Evolutionary conservation across 53 echinoderm and acorn worm species (phyloP), one percentile per base, ranked within the genome.

Genomic region (Henricia sp.): DNA sequence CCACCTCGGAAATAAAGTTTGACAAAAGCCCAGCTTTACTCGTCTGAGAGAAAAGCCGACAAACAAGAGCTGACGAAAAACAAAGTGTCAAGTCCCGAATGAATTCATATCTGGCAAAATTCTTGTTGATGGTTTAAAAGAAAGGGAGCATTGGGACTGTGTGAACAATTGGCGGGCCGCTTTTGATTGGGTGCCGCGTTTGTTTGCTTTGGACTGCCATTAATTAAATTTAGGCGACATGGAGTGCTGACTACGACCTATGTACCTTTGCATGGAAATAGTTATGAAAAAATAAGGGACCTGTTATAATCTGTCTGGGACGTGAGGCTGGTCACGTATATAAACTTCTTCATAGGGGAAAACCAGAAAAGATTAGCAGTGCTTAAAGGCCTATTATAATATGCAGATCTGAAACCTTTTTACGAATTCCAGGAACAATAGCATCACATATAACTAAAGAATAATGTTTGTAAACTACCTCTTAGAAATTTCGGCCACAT

Each of bases 171-270:
- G 21, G 37, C 53, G 6, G 0, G 23, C 54, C 37, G 14, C 37
- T 72, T 72, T 27, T 36, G 30, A 36, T 72, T 51, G 52, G 54
- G 36, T 37, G 51, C 6, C 8, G 73, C 37, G 25, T 60, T 23
- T 73, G 38, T 73, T 73, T 73, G 50, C 35, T 43, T 73, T 35
- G 9, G n/a, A 37, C 20, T 0, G 53, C 38, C 73, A 54, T 73
- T 73, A 73, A 54, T 73, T 73, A 73, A 73, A 72, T 35, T 72
- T 52, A 51, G 19, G 2, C 67, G 40, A 40, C 40, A 41, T 52
- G 10, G 29, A 72, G 72, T 72, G 52, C n/a, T 34, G 51, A n/a
- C 52, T 19, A 50, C 37, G 73, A 73, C 55, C 73, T 39, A 34
- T 23, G 52, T 33, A 52, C 73, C 38, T 26, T 12, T 39, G 11